Conservation (phyloP, 2,888 invertebrate genomes). For the Ptychoptera contaminata region DNA sequence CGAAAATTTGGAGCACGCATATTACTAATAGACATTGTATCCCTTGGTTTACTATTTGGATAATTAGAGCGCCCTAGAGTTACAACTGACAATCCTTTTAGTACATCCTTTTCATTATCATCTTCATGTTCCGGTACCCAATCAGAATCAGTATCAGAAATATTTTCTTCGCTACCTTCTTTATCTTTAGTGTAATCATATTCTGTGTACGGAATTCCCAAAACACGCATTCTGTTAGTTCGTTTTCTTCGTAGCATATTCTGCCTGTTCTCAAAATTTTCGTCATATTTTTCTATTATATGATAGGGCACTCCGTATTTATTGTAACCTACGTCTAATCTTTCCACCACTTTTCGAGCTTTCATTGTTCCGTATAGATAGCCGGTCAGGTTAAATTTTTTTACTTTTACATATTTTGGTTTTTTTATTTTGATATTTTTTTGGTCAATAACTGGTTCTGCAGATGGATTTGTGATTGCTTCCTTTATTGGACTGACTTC, state of each 20-base stretch:
- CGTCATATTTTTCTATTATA: conserved; percentile 1
- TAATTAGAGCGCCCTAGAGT: conserved; percentile 1
- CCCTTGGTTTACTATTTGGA: not conserved
- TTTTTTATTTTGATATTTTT: conserved; percentile 21
- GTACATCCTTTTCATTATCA: not conserved
- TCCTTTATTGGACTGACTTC: conserved; percentile 14
- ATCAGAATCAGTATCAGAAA: conserved; percentile 13
- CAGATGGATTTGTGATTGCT: conserved; percentile 17
- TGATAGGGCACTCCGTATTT: conserved; percentile 2
- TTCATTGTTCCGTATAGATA: conserved; percentile 16
- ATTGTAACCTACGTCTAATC: not conserved
- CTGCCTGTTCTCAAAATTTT: conserved; percentile 10
- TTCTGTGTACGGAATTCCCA: conserved; percentile 10
- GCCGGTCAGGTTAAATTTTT: conserved; percentile 26
- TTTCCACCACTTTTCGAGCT: not conserved
- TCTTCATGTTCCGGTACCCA: conserved; percentile 21
- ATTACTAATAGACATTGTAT: not conserved
- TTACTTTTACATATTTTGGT: conserved; percentile 20
- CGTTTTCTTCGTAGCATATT: conserved; percentile 6
- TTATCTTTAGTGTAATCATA: not conserved
- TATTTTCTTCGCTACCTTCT: not conserved
- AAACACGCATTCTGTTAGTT: conserved; percentile 9
- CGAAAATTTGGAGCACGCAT: conserved; percentile 25
- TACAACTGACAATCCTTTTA: not conserved
- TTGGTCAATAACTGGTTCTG: conserved; percentile 18